These are phyloP conservation scores for Pipistrellus pipistrellus DNA, from an alignment of 2,797 vertebrate genomes.

Conservation along the genomic window DNA sequence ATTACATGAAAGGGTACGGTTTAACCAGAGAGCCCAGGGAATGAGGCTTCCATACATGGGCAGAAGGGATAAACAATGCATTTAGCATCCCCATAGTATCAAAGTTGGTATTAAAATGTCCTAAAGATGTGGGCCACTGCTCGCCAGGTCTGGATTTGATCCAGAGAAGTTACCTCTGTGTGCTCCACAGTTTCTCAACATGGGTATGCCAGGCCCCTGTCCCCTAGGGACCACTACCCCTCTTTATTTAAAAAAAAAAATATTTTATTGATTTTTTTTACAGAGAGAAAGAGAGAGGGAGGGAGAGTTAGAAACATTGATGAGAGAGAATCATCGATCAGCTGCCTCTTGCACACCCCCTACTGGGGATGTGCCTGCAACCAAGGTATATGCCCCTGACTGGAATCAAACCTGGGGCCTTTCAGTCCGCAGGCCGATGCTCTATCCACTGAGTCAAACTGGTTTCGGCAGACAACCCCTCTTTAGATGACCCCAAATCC, in stretches of 20 bases:
- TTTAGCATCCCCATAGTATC: background rate
- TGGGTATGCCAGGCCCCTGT: background rate
- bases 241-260: background rate
- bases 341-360: too few relatives aligned
- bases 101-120: background rate
- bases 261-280: too few relatives aligned
- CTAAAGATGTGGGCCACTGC: background rate
- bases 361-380: too few relatives aligned
- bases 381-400: too few relatives aligned
- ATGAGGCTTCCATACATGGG: background rate
- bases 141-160: background rate
- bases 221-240: background rate
- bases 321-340: too few relatives aligned
- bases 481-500: constrained; percentile 30
- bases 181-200: background rate
- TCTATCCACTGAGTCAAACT: too few relatives aligned
- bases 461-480: background rate
- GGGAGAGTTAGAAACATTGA: too few relatives aligned
- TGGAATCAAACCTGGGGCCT: too few relatives aligned
- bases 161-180: background rate
- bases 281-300: too few relatives aligned
- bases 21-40: background rate
- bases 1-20: background rate
- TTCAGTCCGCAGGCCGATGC: too few relatives aligned
- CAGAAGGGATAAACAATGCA: background rate